Evolutionary conservation across 1,140 invertebrate genomes (phyloP).

Genomic region (Drosophila parabipectinata): DNA sequence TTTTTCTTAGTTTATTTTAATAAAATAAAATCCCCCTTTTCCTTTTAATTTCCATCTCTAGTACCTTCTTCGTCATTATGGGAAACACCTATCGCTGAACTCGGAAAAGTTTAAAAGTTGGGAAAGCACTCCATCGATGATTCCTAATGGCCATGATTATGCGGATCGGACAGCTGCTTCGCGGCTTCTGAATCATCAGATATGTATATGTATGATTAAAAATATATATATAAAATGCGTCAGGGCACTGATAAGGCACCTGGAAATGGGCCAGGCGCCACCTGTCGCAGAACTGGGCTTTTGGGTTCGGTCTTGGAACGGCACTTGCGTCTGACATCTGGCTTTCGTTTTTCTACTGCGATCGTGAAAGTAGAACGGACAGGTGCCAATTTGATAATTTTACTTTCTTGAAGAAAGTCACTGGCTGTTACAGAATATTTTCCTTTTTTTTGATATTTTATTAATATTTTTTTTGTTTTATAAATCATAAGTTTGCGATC

Average conservation of each 20-base stretch:
- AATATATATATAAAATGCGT: neutral
- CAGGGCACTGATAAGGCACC: constrained; percentile 1
- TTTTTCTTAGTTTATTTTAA: too few relatives aligned
- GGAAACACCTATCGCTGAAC: neutral
- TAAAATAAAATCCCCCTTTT: too few relatives aligned
- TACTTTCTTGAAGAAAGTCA: neutral
- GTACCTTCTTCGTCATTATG: neutral
- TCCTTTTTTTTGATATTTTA: too few relatives aligned
- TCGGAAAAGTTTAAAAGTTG: neutral
- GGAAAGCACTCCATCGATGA: neutral
- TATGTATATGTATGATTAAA: neutral
- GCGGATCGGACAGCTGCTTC: neutral
- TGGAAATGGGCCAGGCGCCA: neutral
- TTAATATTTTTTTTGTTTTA: neutral
- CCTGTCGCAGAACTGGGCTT: neutral
- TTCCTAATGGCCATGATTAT: neutral
- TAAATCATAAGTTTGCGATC: too few relatives aligned
- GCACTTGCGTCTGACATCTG: neutral
- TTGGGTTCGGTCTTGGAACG: neutral
- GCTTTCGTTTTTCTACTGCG: neutral
- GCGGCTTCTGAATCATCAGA: neutral
- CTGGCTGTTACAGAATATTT: neutral
- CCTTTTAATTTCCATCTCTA: too few relatives aligned
- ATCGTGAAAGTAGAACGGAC: too few relatives aligned
- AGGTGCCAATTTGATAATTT: neutral